These are phyloP conservation scores for Pholis gunnellus DNA, from an alignment of 2,113 vertebrate genomes.

Conservation along the genomic window DNA sequence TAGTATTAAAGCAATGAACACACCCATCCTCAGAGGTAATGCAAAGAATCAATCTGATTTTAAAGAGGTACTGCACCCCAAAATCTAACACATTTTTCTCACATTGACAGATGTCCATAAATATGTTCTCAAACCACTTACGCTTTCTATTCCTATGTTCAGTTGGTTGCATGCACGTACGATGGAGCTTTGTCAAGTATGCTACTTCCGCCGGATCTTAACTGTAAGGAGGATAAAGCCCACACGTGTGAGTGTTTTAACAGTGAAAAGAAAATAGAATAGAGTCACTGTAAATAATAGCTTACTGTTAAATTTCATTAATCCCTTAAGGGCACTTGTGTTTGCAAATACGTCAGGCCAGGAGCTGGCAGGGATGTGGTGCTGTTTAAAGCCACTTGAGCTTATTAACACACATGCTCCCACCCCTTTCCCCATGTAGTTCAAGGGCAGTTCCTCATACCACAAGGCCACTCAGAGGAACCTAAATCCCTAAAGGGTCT, in stretches of 20 bases:
- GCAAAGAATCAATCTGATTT: not conserved
- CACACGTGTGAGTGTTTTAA: constrained; percentile 22
- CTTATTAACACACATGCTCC: constrained; percentile 10
- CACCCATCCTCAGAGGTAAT: not conserved
- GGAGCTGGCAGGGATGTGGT: constrained; percentile 33
- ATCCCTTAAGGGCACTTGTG: constrained; percentile 17
- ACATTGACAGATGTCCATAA: not conserved
- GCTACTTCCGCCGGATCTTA: constrained; percentile 8
- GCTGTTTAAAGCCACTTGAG: constrained; percentile 26
- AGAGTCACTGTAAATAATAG: constrained; percentile 5
- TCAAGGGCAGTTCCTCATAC: constrained; percentile 40
- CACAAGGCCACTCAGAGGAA: constrained; percentile 52
- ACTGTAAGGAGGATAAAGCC: not conserved
- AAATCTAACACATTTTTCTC: not conserved
- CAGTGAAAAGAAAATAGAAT: constrained; percentile 5
- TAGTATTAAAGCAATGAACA: not conserved
- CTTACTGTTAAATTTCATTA: constrained; percentile 23
- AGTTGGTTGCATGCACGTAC: not conserved
- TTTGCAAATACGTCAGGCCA: constrained; percentile 15
- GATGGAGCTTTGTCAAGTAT: not conserved
- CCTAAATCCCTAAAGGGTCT: constrained; percentile 30
- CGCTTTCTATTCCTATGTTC: no score
- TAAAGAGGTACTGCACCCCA: not conserved
- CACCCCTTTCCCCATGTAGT: constrained; percentile 1
- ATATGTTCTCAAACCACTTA: not conserved